A percentile compares a stretch with the other conserved stretches of the same genome.
phyloP scores from a whole-genome alignment of 1,140 invertebrate genomes.

The Drosophila subpulchrella region DNA sequence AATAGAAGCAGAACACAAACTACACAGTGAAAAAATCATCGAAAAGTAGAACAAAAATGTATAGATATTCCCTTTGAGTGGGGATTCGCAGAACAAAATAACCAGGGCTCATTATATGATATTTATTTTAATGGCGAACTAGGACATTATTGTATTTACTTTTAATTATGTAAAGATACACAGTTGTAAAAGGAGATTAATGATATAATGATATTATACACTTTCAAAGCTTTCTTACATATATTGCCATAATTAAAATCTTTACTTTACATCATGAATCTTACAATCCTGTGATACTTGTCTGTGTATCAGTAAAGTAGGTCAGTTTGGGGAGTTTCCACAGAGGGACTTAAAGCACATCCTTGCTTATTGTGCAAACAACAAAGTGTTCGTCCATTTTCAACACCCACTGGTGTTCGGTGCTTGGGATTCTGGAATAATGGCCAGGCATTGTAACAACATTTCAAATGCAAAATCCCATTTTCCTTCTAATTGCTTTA shows the following conservation, averaged over 20 bases:
- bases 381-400: constrained; percentile 59
- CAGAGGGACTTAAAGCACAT: constrained; percentile 67
- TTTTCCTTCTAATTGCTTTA: constrained; percentile 82
- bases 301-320: constrained; percentile 54
- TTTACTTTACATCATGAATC: not conserved
- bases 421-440: constrained; percentile 35
- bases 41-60: too few relatives aligned
- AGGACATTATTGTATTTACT: too few relatives aligned
- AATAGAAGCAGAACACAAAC: constrained; percentile 43
- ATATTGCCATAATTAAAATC: not conserved
- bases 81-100: too few relatives aligned
- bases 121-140: too few relatives aligned
- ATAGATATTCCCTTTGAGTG: too few relatives aligned
- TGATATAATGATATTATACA: too few relatives aligned
- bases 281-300: not conserved
- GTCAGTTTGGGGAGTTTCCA: constrained; percentile 66
- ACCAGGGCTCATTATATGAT: too few relatives aligned
- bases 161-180: too few relatives aligned
- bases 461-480: constrained; percentile 81
- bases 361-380: constrained; percentile 75
- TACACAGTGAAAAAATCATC: constrained; percentile 5
- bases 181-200: too few relatives aligned
- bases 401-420: constrained; percentile 17
- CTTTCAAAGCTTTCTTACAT: too few relatives aligned
- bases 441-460: constrained; percentile 63